phyloP scores from a whole-genome alignment of 2,797 vertebrate species.

The Hippopotamyrus pictus region DNA sequence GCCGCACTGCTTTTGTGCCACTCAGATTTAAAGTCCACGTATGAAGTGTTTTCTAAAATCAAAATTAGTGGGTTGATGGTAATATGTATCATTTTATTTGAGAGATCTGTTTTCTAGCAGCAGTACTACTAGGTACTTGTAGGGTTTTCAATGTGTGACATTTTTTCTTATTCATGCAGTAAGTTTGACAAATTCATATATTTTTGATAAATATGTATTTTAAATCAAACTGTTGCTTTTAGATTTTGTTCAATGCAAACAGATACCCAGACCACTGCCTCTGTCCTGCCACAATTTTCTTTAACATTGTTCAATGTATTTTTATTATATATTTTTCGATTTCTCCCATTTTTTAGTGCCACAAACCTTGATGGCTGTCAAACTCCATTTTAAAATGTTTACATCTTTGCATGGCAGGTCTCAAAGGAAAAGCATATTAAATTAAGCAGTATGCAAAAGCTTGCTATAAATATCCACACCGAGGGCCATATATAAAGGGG shows the following conservation, averaged over 20 bases:
- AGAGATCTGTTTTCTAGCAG: not conserved
- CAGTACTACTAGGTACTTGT: not conserved
- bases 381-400: not conserved
- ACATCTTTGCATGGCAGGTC: not conserved
- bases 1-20: not conserved
- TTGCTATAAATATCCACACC: not conserved
- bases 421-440: not conserved
- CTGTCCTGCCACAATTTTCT: not conserved
- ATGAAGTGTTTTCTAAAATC: not conserved
- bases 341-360: not conserved
- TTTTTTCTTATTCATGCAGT: not conserved
- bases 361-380: not conserved
- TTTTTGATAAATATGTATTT: not conserved
- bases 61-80: not conserved
- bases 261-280: not conserved
- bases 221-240: not conserved
- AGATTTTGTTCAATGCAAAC: not conserved
- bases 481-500: not conserved
- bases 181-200: not conserved
- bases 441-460: not conserved
- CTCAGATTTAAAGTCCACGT: not conserved
- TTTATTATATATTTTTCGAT: not conserved
- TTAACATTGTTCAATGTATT: not conserved
- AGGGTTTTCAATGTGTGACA: not conserved
- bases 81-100: not conserved